Percentiles rank a stretch among this genome's conserved stretches.
phyloP scores from a whole-genome alignment of 2,888 invertebrate genomes.

The Lordiphosa andalusiaca region DNA sequence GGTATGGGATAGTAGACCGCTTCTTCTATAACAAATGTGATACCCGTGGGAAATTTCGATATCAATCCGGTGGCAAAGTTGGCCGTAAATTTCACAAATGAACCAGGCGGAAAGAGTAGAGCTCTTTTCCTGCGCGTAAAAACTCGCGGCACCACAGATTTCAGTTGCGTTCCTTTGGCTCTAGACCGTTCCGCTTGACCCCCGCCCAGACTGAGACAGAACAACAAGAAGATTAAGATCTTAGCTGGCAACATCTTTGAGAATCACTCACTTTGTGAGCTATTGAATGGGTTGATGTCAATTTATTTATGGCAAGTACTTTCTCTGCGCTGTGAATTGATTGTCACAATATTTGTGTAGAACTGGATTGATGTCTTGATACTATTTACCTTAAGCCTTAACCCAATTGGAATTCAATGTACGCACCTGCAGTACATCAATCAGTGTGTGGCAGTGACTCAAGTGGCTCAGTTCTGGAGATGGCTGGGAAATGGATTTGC shows the following conservation, averaged over 20 bases:
- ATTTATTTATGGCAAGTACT: conserved; percentile 1
- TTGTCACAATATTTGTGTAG: conserved; percentile 49
- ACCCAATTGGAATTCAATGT: conserved; percentile 36
- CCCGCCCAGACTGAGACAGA: conserved; percentile 5
- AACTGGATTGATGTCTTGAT: conserved; percentile 58
- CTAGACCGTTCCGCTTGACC: not conserved
- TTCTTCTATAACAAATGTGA: conserved; percentile 66
- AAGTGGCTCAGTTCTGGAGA: conserved; percentile 4
- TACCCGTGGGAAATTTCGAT: conserved; percentile 68
- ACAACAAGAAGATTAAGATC: conserved; percentile 34
- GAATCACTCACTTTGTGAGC: conserved; percentile 1
- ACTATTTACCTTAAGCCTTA: conserved; percentile 39
- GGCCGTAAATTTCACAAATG: conserved; percentile 71
- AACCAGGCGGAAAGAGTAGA: conserved; percentile 71
- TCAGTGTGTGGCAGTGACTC: conserved; percentile 2
- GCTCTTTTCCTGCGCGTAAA: conserved; percentile 72
- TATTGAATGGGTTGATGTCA: conserved; percentile 19
- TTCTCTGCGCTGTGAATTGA: conserved; percentile 33
- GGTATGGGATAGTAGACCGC: conserved; percentile 75
- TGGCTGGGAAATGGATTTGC: conserved; percentile 17
- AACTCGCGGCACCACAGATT: conserved; percentile 25
- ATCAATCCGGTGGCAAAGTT: conserved; percentile 64
- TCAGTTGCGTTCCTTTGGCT: conserved; percentile 20
- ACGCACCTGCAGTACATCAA: conserved; percentile 4
- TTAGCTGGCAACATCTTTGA: conserved; percentile 39